A percentile compares a stretch with the other conserved stretches of the same genome.
Conservation (phyloP, 2,888 invertebrate genomes). For the Sesamia inferens region DNA sequence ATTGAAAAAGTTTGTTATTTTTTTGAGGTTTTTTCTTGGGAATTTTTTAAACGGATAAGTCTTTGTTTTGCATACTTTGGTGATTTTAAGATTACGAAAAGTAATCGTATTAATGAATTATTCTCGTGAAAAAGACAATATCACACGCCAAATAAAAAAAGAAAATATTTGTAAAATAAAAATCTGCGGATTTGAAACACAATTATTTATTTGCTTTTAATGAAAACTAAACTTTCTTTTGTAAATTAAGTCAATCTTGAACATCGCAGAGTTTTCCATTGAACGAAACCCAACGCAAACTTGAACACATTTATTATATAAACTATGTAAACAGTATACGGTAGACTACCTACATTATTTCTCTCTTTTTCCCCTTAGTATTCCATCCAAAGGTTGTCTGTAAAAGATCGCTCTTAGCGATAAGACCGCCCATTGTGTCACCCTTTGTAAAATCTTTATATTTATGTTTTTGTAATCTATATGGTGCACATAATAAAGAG, state of each 20-base stretch:
- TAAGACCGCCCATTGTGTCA: too few relatives aligned
- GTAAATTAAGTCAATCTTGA: not conserved
- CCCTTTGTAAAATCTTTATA: too few relatives aligned
- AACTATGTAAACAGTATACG: too few relatives aligned
- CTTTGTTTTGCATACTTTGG: not conserved
- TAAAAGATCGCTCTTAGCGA: too few relatives aligned
- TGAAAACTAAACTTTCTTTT: not conserved
- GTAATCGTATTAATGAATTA: too few relatives aligned
- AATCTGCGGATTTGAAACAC: not conserved
- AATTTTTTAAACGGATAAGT: not conserved
- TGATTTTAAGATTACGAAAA: not conserved
- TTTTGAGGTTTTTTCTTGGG: not conserved
- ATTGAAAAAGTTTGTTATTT: slow-evolving; percentile 8
- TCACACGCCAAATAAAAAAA: too few relatives aligned
- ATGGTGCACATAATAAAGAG: too few relatives aligned
- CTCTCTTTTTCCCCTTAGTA: too few relatives aligned
- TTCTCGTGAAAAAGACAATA: not conserved
- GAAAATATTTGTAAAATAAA: not conserved
- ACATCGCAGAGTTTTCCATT: not conserved
- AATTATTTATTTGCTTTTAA: not conserved
- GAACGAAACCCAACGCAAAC: not conserved
- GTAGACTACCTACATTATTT: too few relatives aligned
- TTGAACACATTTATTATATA: rapidly evolving
- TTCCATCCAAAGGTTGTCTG: too few relatives aligned
- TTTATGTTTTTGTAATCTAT: too few relatives aligned